A percentile compares a stretch with the other conserved stretches of the same genome.
Evolutionary conservation across 2,888 invertebrate species (phyloP).

Genomic region (Villa cingulata): DNA sequence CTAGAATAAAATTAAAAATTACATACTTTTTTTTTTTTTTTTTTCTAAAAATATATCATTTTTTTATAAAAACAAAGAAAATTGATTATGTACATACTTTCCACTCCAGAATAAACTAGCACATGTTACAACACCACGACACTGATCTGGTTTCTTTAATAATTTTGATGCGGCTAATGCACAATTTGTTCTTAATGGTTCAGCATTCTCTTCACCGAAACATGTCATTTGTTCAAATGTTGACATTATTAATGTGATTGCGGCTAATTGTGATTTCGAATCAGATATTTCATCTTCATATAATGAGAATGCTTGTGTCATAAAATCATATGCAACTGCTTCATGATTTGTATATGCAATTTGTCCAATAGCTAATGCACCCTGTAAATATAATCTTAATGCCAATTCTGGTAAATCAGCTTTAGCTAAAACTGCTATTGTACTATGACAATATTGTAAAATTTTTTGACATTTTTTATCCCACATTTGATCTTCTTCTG

Average conservation of each 20-base stretch:
- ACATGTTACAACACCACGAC: constrained; percentile 83
- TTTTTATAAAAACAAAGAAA: neutral
- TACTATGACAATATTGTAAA: constrained; percentile 94
- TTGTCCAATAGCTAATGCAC: constrained; percentile 83
- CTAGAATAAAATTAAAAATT: constrained; percentile 16
- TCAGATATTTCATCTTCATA: constrained; percentile 99
- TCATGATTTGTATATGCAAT: constrained; percentile 91
- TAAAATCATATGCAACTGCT: constrained; percentile 95
- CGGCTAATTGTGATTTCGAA: constrained; percentile 90
- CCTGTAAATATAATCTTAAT: constrained; percentile 85
- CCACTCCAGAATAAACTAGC: constrained; percentile 97
- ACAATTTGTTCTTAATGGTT: constrained; percentile 90
- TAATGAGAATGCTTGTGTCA: constrained; percentile 84
- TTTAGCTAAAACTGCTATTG: constrained; percentile 85
- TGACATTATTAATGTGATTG: constrained; percentile 88
- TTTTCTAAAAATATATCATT: neutral
- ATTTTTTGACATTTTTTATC: constrained; percentile 97
- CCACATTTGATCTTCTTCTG: constrained; percentile 90
- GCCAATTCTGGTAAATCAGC: constrained; percentile 91
- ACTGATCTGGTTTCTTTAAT: constrained; percentile 96
- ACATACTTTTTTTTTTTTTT: neutral
- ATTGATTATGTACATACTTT: constrained; percentile 35
- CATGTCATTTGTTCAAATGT: constrained; percentile 91
- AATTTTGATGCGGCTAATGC: constrained; percentile 91
- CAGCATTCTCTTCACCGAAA: constrained; percentile 92